Percentiles rank a stretch among this genome's conserved stretches.
These are phyloP conservation scores for Tachina lurida DNA, from an alignment of 2,888 invertebrate species.

Conservation along the genomic window DNA sequence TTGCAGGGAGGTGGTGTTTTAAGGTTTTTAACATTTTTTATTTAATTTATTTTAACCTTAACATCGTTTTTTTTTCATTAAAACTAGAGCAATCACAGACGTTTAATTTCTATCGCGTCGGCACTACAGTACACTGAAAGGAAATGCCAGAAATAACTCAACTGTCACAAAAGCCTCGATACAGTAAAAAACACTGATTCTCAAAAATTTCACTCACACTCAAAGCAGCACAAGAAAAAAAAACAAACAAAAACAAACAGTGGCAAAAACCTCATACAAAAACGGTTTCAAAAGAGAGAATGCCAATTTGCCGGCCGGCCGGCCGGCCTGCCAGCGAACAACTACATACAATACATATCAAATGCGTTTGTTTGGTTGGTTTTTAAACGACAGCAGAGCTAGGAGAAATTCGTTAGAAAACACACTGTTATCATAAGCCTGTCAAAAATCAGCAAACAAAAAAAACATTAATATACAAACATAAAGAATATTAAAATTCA, in stretches of 20 bases:
- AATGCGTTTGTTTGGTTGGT: constrained; percentile 14
- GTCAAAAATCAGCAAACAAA: constrained; percentile 24
- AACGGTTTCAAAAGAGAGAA: constrained; percentile 46
- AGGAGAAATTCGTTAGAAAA: constrained; percentile 45
- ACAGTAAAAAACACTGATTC: constrained; percentile 57
- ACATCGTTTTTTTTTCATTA: constrained; percentile 37
- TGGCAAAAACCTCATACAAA: constrained; percentile 61
- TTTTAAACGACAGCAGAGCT: neutral
- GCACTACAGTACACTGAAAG: constrained; percentile 69
- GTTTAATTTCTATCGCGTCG: constrained; percentile 69
- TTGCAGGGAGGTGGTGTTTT: neutral
- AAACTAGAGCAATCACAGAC: constrained; percentile 38
- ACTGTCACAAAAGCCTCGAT: constrained; percentile 69
- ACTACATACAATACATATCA: neutral
- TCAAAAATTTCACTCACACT: constrained; percentile 61
- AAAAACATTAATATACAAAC: neutral
- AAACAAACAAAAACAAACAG: constrained; percentile 45
- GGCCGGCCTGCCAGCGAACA: neutral
- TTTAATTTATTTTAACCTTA: constrained; percentile 48
- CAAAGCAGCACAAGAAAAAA: constrained; percentile 43
- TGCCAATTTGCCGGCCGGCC: constrained; percentile 22
- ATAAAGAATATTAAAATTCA: constrained; percentile 1
- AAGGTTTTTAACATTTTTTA: constrained; percentile 49
- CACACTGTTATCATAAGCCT: constrained; percentile 35
- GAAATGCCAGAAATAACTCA: constrained; percentile 72